Conservation (phyloP, 2,113 vertebrate species). For the Oncorhynchus gorbuscha region DNA sequence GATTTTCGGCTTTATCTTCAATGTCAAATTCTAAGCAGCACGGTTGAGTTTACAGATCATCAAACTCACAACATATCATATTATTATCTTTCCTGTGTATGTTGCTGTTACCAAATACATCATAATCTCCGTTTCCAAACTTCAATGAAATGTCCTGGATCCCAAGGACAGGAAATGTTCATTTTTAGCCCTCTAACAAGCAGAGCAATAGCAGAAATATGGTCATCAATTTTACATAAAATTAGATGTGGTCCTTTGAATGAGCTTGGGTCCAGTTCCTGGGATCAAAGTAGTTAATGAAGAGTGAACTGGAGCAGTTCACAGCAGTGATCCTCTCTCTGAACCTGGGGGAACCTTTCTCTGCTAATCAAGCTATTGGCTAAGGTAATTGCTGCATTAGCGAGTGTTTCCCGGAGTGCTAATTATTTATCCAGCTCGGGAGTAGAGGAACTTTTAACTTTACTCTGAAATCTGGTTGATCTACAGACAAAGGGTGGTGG, state of each 20-base stretch:
- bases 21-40: background rate
- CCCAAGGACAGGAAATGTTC: background rate
- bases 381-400: constrained; percentile 58
- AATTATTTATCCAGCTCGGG: constrained; percentile 40
- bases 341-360: constrained; percentile 35
- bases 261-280: constrained; percentile 41
- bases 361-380: constrained; percentile 56
- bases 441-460: constrained; percentile 16
- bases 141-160: background rate
- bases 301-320: constrained; percentile 40
- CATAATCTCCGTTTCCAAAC: background rate
- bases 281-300: constrained; percentile 52
- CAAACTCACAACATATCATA: background rate
- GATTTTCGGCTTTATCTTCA: background rate
- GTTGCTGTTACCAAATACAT: background rate
- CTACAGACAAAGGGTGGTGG: background rate
- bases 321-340: constrained; percentile 24
- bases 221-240: constrained; percentile 12
- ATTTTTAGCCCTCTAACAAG: background rate
- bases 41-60: background rate
- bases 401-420: constrained; percentile 41
- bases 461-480: background rate
- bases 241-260: constrained; percentile 46
- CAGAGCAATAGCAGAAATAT: background rate
- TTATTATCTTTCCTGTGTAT: background rate